Evolutionary conservation across 2,113 vertebrate species (phyloP), one percentile per base, ranked within the genome.

Genomic region (Maccullochella peelii): DNA sequence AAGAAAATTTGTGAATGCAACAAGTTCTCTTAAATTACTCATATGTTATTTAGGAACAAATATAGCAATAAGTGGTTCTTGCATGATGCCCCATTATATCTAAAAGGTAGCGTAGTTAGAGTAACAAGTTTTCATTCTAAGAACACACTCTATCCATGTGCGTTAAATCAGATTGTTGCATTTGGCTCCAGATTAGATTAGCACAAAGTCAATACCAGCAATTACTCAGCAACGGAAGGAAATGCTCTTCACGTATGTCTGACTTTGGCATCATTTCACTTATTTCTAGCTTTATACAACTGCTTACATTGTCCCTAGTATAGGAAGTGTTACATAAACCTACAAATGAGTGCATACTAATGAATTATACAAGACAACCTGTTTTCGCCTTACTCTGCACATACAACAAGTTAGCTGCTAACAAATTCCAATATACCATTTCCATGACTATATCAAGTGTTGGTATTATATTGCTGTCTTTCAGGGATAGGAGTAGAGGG

Each of bases 161-260:
- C 75, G 9, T 57, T 58, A 18, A 21, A 25, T 69, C 40, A 36
- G 65, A 59, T 18, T 33, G 62, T 71, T 44, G 30, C 42, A 55
- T 74, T 57, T 36, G 66, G 25, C 40, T 72, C 49, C 16, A 63
- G 65, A 72, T 63, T 33, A 57, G 49, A 83, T 71, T 38, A 71
- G 50, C 58, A 63, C 6, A 27, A 57, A 71, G 58, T 83, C 59
- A 40, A 63, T 55, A 44, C 20, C 25, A 38, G 57, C 25, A 82
- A 68, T 61, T 68, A 44, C 57, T 70, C 63, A 76, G 9, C 66
- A 77, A 27, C 33, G 21, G 33, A 44, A 12, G n/a, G 49, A 71
- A 54, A 27, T 47, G 36, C 33, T 58, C 30, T 71, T 30, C 23
- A 42, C 55, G 78, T 55, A 15, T 63, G 78, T 44, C 47, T 72